These are phyloP conservation scores for Microtus agrestis DNA, from an alignment of 2,797 vertebrate species.

Conservation along the genomic window DNA sequence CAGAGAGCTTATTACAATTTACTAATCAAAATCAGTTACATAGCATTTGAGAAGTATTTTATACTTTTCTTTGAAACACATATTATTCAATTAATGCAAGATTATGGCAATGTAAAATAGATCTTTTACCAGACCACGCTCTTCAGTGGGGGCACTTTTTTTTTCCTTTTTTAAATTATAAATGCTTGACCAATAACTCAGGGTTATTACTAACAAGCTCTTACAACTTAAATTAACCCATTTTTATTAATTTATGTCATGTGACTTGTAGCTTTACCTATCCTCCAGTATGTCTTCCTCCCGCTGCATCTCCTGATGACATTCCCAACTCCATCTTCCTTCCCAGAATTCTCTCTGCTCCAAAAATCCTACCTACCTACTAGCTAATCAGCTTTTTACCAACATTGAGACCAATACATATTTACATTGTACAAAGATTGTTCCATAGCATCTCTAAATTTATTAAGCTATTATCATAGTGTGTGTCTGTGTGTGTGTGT, in stretches of 20 bases:
- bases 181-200: neutral
- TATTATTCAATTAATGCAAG: constrained; percentile 1
- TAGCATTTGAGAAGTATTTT: constrained; percentile 19
- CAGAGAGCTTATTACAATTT: neutral
- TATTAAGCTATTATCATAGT: neutral
- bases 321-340: neutral
- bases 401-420: neutral
- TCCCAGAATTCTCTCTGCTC: neutral
- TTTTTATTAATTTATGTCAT: neutral
- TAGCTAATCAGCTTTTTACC: neutral
- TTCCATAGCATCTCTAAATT: neutral
- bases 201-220: neutral
- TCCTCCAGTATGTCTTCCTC: neutral
- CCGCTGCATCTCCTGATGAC: neutral
- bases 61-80: neutral
- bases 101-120: constrained; percentile 13
- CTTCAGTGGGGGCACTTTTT: neutral
- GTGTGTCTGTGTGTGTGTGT: too few species aligned
- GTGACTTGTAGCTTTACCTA: neutral
- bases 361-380: neutral
- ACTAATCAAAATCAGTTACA: constrained; percentile 15
- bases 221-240: neutral
- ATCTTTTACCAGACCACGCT: neutral
- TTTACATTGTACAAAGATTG: neutral
- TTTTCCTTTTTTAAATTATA: neutral